Evolutionary conservation across 2,797 vertebrate genomes (phyloP).

Genomic region (Rhinophrynus dorsalis): DNA sequence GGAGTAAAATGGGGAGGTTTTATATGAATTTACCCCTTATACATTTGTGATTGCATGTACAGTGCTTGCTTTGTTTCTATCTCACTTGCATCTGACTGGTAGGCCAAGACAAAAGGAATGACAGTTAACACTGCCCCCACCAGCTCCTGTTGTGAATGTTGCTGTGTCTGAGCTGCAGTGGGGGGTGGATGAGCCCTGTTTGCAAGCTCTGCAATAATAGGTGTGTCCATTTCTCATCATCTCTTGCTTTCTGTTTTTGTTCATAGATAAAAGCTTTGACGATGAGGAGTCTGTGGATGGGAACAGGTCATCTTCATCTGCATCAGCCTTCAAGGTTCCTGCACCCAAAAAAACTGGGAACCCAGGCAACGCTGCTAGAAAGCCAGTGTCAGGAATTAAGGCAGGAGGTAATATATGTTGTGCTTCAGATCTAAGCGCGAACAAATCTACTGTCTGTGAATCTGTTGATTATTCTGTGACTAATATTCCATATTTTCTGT

Average conservation of each 20-base stretch:
- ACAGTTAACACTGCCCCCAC: slow-evolving; percentile 31
- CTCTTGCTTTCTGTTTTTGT: slow-evolving; percentile 35
- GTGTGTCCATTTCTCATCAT: slow-evolving; percentile 1
- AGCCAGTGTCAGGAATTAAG: slow-evolving; percentile 82
- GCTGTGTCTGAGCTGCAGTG: slow-evolving; percentile 31
- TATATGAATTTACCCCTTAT: no score
- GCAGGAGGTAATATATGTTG: slow-evolving; percentile 80
- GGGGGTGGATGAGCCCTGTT: slow-evolving; percentile 4
- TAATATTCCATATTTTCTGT: no score
- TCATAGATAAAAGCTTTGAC: slow-evolving; percentile 93
- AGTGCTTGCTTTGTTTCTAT: no score
- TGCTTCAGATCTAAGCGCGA: not conserved
- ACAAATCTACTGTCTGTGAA: no score
- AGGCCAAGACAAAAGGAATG: slow-evolving; percentile 37
- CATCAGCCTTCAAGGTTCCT: slow-evolving; percentile 91
- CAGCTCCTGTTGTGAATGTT: slow-evolving; percentile 25
- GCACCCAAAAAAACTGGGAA: slow-evolving; percentile 89
- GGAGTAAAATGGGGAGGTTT: no score
- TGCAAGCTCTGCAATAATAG: slow-evolving; percentile 44
- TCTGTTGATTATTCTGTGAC: no score
- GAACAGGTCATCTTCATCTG: slow-evolving; percentile 83
- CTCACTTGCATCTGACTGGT: slow-evolving; percentile 28
- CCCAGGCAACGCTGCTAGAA: slow-evolving; percentile 79
- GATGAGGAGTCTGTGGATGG: slow-evolving; percentile 97
- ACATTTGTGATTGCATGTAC: no score